phyloP scores from a whole-genome alignment of 2,797 vertebrate genomes.

The Sandelia bainsii region DNA sequence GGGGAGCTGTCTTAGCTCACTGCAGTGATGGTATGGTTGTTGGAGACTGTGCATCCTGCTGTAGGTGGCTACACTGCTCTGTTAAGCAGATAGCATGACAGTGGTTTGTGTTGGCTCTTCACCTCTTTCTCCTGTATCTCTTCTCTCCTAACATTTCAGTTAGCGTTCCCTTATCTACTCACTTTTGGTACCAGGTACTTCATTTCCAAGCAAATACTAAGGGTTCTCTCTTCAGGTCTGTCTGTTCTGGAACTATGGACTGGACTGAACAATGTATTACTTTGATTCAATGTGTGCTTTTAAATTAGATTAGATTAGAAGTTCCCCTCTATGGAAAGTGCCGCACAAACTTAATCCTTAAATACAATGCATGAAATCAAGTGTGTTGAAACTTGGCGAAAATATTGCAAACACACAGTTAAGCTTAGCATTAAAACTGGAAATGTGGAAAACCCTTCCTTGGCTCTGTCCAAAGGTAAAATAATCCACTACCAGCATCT shows the following conservation, averaged over 20 bases:
- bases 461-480: not conserved
- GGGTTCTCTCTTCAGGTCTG: no score
- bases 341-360: not conserved
- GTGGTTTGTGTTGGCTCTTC: not conserved
- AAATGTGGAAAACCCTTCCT: not conserved
- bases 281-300: no score
- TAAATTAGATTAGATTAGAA: no score
- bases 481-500: not conserved
- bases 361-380: not conserved
- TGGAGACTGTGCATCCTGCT: not conserved
- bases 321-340: no score
- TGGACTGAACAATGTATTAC: no score
- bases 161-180: no score
- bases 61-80: not conserved
- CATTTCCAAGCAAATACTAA: no score
- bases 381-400: not conserved
- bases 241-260: no score
- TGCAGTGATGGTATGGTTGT: not conserved
- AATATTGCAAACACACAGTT: not conserved
- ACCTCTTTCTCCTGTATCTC: not conserved
- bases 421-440: not conserved
- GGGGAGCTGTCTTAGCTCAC: not conserved
- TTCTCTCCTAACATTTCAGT: not conserved
- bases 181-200: no score
- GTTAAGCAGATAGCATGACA: not conserved